A percentile compares a stretch with the other conserved stretches of the same genome.
phyloP scores from a whole-genome alignment of 2,797 vertebrate species.

The Poeciliopsis infans region DNA sequence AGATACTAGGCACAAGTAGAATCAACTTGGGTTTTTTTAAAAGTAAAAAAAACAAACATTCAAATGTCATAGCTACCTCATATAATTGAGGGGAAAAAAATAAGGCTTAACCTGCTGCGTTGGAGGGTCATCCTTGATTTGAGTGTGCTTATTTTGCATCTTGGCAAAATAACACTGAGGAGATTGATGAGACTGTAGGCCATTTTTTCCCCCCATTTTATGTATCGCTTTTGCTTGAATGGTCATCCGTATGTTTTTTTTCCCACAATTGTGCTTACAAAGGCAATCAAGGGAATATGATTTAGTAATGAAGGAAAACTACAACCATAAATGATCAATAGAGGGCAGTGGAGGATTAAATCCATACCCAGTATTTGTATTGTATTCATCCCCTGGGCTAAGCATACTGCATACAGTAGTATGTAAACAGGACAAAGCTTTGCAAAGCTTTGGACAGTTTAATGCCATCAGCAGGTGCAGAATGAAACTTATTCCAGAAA shows the following conservation, averaged over 20 bases:
- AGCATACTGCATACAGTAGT: neutral
- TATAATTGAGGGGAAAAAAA: neutral
- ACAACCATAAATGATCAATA: slow-evolving; percentile 43
- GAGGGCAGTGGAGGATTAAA: slow-evolving; percentile 69
- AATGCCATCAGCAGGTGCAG: neutral
- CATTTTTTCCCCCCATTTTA: neutral
- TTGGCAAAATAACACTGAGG: neutral
- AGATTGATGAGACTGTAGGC: neutral
- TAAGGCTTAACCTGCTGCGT: neutral
- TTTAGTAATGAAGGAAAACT: neutral
- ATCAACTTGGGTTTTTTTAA: neutral
- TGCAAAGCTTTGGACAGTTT: neutral
- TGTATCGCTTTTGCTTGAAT: neutral
- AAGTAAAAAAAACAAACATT: neutral
- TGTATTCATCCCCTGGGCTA: neutral
- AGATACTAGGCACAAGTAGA: neutral
- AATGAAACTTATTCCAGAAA: neutral
- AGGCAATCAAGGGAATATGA: neutral
- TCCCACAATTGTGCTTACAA: neutral
- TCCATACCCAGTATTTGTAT: neutral
- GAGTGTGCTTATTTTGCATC: neutral
- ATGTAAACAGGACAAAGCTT: neutral
- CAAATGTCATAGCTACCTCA: neutral
- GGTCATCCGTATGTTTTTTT: neutral
- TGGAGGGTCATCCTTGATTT: neutral